Base-by-base conservation (phyloP, 2,888 invertebrate genomes). In the Cerceris rybyensis region DNA sequence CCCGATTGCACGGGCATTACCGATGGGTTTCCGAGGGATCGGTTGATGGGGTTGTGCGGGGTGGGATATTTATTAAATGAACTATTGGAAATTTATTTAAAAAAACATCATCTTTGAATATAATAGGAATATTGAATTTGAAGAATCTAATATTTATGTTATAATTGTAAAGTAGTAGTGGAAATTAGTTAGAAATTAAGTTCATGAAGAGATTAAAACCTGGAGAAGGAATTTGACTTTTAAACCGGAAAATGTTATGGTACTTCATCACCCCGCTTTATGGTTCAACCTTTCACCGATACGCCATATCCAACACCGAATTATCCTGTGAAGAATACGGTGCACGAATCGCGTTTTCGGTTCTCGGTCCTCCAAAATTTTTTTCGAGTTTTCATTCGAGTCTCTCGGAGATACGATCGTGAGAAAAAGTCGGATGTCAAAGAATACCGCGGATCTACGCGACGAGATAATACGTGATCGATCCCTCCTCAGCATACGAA, bases 1-100 rank as follows among this genome's bases (percentile, higher is more conserved):
- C 88, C 89, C 86, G 86, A 86, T 85, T 83, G 86, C 85, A 85
- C 84, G 86, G 85, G 82, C 71, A 46, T 41, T 58, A 46, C 59
- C 81, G 50, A 70, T 43, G 39, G 43, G 13, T 43, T 59, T 72
- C 61, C 11, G 42, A 43, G 54, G 28, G 28, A 28, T 28, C 28
- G 28, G 28, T 28, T 4, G 28, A 28, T 28, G 28, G 28, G 28
- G 1, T 28, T 4, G 28, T 28, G 4, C 28, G 28, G 28, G 28
- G 28, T 28, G 28, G n/a, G 46, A 61, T 13, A 13, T 46, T 46
- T 28, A 4, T 28, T 28, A 28, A 28, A 28, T 28, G 28, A 28
- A 28, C 28, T 28, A 28, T 28, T 28, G 28, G 28, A 28, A 28
- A 28, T 28, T 28, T n/a, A n/a, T n/a, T n/a, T n/a, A n/a, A n/a